A percentile compares a stretch with the other conserved stretches of the same genome.
phyloP scores from a whole-genome alignment of 1,140 invertebrate species.

The Drosophila tristis region DNA sequence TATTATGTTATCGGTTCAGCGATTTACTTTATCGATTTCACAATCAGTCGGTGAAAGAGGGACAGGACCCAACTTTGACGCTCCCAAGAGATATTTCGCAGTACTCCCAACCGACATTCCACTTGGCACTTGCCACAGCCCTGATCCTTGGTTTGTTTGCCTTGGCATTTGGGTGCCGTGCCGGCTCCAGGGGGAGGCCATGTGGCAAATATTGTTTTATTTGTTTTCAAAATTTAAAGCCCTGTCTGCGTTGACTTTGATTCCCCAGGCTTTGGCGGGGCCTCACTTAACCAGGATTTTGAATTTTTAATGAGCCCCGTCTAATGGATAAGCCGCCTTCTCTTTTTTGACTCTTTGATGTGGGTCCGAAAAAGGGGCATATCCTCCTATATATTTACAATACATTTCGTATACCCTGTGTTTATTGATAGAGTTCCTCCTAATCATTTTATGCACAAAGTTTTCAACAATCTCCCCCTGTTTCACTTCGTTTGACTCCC shows the following conservation, averaged over 20 bases:
- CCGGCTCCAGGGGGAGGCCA: slow-evolving; percentile 14
- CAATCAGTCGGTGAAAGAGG: slow-evolving; percentile 53
- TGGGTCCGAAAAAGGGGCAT: slow-evolving; percentile 51
- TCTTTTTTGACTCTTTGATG: slow-evolving; percentile 60
- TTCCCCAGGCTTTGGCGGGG: slow-evolving; percentile 32
- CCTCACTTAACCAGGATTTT: slow-evolving; percentile 40
- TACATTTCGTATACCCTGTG: neutral
- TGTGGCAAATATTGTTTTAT: slow-evolving; percentile 79
- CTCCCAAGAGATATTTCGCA: slow-evolving; percentile 77
- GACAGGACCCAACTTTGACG: slow-evolving; percentile 29
- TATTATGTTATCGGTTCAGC: slow-evolving; percentile 82
- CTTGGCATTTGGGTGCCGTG: slow-evolving; percentile 49
- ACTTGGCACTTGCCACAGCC: neutral
- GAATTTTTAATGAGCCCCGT: slow-evolving; percentile 68
- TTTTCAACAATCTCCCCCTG: slow-evolving; percentile 19
- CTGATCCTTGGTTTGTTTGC: slow-evolving; percentile 53
- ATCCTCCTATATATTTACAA: slow-evolving; percentile 39
- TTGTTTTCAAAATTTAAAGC: slow-evolving; percentile 77
- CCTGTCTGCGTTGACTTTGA: slow-evolving; percentile 59
- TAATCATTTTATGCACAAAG: no score
- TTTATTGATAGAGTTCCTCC: no score
- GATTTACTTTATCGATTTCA: slow-evolving; percentile 83
- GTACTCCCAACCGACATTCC: neutral
- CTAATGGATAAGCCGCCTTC: slow-evolving; percentile 49
- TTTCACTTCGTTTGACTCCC: slow-evolving; percentile 4